Evolutionary conservation across 2,888 invertebrate genomes (phyloP).

Genomic region (Brenthis hecate): DNA sequence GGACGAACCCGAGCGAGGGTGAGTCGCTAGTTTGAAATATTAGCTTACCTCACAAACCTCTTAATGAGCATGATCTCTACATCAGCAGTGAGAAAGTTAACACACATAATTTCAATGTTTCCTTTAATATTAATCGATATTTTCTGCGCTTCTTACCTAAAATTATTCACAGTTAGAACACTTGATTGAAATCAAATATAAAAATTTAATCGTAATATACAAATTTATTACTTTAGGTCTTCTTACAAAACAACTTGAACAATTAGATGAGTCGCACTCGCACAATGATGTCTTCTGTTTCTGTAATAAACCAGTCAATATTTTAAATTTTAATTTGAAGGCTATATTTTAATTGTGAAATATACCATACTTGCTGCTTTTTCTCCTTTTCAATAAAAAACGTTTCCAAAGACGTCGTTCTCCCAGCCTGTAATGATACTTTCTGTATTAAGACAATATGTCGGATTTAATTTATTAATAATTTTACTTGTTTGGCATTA

Average conservation of each 20-base stretch:
- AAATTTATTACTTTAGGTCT: slow-evolving; percentile 45
- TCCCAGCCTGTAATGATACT: slow-evolving; percentile 5
- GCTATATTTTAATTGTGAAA: too few relatives aligned
- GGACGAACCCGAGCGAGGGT: too few relatives aligned
- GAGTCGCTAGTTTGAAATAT: too few relatives aligned
- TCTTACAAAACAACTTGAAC: slow-evolving; percentile 50
- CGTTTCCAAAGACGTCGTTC: slow-evolving; percentile 21
- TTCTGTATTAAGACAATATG: background rate
- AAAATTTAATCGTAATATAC: background rate
- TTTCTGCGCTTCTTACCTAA: slow-evolving; percentile 4
- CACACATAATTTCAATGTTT: slow-evolving; percentile 23
- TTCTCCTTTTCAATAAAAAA: slow-evolving; percentile 22
- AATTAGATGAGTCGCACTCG: slow-evolving; percentile 48
- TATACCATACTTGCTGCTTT: slow-evolving; percentile 26
- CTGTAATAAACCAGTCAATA: slow-evolving; percentile 26
- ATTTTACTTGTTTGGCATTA: background rate
- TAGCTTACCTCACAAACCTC: slow-evolving; percentile 20
- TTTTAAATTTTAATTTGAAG: too few relatives aligned
- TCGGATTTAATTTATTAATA: background rate
- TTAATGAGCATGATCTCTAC: slow-evolving; percentile 32
- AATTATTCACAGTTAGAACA: background rate
- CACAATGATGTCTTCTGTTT: slow-evolving; percentile 45
- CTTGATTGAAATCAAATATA: background rate
- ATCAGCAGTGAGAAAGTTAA: slow-evolving; percentile 28
- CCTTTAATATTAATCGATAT: slow-evolving; percentile 15